A percentile compares a stretch with the other conserved stretches of the same genome.
phyloP scores from a whole-genome alignment of 2,797 vertebrate genomes.

The Siniperca undulata region DNA sequence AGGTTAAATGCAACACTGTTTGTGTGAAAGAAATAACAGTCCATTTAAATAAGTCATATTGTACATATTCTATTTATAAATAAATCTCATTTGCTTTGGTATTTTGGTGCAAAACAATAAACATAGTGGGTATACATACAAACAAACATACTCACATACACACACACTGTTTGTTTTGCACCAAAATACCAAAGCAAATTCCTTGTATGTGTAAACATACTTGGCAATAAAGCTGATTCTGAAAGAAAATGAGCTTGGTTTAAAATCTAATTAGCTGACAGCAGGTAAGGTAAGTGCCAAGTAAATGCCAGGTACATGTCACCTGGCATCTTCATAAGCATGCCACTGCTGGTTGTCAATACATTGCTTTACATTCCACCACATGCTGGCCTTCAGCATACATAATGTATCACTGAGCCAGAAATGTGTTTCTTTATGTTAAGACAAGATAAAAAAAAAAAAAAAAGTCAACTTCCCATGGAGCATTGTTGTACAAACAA shows the following conservation, averaged over 20 bases:
- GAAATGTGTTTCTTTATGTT: slow-evolving; percentile 19
- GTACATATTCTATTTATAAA: too few relatives aligned
- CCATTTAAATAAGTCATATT: too few relatives aligned
- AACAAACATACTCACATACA: too few relatives aligned
- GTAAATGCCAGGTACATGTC: slow-evolving; percentile 12
- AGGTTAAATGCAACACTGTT: background rate
- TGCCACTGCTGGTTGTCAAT: slow-evolving; percentile 15
- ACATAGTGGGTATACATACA: too few relatives aligned
- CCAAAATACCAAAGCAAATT: too few relatives aligned
- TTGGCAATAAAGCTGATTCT: too few relatives aligned
- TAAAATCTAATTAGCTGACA: slow-evolving; percentile 26
- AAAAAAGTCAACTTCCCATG: slow-evolving; percentile 9
- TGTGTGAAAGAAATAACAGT: background rate
- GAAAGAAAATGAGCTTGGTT: background rate
- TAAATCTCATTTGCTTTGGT: too few relatives aligned
- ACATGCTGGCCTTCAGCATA: slow-evolving; percentile 18
- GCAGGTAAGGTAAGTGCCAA: slow-evolving; percentile 6
- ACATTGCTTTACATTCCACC: background rate
- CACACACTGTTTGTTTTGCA: too few relatives aligned
- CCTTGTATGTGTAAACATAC: too few relatives aligned
- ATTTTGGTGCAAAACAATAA: too few relatives aligned
- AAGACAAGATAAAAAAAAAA: slow-evolving; percentile 23
- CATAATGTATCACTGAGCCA: slow-evolving; percentile 43
- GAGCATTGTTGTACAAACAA: slow-evolving; percentile 16
- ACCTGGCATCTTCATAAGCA: background rate